A percentile compares a stretch with the other conserved stretches of the same genome.
Evolutionary conservation across 2,113 vertebrate species (phyloP).

Genomic region (Columba janthina): DNA sequence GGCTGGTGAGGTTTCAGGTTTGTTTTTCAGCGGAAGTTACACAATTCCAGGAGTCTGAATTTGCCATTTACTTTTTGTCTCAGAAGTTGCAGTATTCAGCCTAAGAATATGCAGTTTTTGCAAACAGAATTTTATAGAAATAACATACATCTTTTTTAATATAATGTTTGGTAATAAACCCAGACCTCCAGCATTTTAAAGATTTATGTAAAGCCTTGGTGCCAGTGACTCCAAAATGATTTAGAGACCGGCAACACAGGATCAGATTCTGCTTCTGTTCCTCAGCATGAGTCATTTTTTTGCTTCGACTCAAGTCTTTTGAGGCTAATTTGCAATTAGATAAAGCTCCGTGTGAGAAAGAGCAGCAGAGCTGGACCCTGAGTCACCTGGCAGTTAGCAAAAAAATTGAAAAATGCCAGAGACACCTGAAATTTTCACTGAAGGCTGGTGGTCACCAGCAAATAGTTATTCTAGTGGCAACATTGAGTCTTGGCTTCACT

Average conservation of each 20-base stretch:
- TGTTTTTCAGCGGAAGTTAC: slow-evolving; percentile 26
- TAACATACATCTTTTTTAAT: not conserved
- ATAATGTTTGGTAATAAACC: not conserved
- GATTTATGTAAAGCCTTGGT: not conserved
- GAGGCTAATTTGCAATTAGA: slow-evolving; percentile 35
- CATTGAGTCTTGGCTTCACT: slow-evolving; percentile 6
- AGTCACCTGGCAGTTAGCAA: slow-evolving; percentile 13
- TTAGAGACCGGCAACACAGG: slow-evolving; percentile 11
- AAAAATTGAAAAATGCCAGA: slow-evolving; percentile 55
- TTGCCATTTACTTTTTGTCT: slow-evolving; percentile 34
- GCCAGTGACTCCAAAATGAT: slow-evolving; percentile 45
- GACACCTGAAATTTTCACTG: slow-evolving; percentile 19
- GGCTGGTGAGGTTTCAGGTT: slow-evolving; percentile 21
- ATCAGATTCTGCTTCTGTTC: slow-evolving; percentile 50
- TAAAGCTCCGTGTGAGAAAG: slow-evolving; percentile 35
- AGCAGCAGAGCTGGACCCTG: not conserved
- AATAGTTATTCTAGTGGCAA: slow-evolving; percentile 22
- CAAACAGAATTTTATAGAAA: slow-evolving; percentile 39
- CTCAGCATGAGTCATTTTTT: not conserved
- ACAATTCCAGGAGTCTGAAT: slow-evolving; percentile 32
- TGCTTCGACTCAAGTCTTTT: not conserved
- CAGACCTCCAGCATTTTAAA: slow-evolving; percentile 50
- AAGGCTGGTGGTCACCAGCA: slow-evolving; percentile 41
- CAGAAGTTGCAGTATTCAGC: not conserved
- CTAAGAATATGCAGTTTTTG: not conserved